phyloP scores from a whole-genome alignment of 1,140 invertebrate genomes.

The Saccostrea cuccullata region DNA sequence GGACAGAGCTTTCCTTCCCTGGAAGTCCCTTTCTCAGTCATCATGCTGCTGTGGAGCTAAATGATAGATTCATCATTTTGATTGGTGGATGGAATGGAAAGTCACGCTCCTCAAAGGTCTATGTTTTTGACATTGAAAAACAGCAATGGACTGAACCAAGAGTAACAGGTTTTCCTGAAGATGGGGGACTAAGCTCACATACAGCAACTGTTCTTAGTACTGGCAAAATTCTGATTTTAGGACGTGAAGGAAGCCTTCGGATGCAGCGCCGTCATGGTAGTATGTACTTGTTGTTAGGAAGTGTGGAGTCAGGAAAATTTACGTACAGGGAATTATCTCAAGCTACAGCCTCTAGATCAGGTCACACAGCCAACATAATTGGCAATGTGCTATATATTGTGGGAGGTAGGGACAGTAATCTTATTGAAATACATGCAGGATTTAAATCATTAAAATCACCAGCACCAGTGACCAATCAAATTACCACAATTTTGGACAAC shows the following conservation, averaged over 20 bases:
- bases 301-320: conserved; percentile 61
- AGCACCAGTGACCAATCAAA: conserved; percentile 23
- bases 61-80: conserved; percentile 72
- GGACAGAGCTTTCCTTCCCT: conserved; percentile 60
- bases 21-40: conserved; percentile 74
- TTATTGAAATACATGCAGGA: conserved; percentile 66
- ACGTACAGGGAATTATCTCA: conserved; percentile 68
- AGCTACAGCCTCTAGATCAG: conserved; percentile 73
- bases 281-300: conserved; percentile 69
- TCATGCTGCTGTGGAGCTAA: conserved; percentile 71
- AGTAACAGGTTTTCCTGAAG: conserved; percentile 72
- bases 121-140: conserved; percentile 71
- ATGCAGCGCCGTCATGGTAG: conserved; percentile 73
- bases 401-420: conserved; percentile 74
- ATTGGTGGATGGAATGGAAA: conserved; percentile 78
- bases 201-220: conserved; percentile 66
- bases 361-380: conserved; percentile 70
- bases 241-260: conserved; percentile 75
- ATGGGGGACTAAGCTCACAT: conserved; percentile 76
- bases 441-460: conserved; percentile 45
- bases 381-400: conserved; percentile 68
- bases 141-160: conserved; percentile 65
- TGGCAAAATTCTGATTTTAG: conserved; percentile 73
- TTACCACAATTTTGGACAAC: conserved; percentile 45
- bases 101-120: conserved; percentile 61